phyloP scores from a whole-genome alignment of 23 tunicate species.

The Styela clava region DNA sequence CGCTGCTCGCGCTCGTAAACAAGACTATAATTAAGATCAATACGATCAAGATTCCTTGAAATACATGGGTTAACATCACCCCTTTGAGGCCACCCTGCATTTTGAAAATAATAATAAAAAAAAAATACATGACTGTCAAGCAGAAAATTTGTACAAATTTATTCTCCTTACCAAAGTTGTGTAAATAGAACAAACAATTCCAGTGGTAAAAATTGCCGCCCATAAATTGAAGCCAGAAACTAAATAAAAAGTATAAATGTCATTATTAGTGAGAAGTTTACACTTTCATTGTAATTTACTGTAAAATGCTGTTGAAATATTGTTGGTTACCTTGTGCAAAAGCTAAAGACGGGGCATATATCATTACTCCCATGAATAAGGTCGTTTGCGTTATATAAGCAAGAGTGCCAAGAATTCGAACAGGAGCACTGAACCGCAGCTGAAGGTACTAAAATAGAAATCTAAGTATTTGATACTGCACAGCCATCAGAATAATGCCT shows the following conservation, averaged over 20 bases:
- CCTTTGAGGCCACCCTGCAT: slow-evolving; percentile 18
- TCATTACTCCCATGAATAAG: too few species aligned
- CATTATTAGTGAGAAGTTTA: too few species aligned
- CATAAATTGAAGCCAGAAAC: slow-evolving; percentile 75
- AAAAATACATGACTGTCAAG: too few species aligned
- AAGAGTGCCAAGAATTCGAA: slow-evolving; percentile 8
- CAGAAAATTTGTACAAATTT: too few species aligned
- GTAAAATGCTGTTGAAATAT: too few species aligned
- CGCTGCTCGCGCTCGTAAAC: slow-evolving; percentile 12
- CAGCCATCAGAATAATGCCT: too few species aligned
- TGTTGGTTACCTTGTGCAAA: slow-evolving; percentile 26
- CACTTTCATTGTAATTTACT: too few species aligned
- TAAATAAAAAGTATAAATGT: slow-evolving; percentile 34
- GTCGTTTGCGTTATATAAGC: slow-evolving; percentile 30
- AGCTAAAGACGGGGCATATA: slow-evolving; percentile 24
- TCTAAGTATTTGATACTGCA: too few species aligned
- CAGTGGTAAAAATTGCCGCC: slow-evolving; percentile 67
- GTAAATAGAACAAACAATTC: slow-evolving; percentile 70
- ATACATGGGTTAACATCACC: slow-evolving; percentile 25
- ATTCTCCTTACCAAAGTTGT: slow-evolving; percentile 72
- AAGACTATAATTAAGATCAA: slow-evolving; percentile 5
- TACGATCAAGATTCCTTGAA: slow-evolving; percentile 13
- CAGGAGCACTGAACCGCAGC: slow-evolving; percentile 1
- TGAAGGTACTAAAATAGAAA: slow-evolving; percentile 25
- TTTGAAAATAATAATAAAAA: too few species aligned